Base-by-base conservation (phyloP, 2,113 vertebrate genomes). In the Accipiter cooperii region DNA sequence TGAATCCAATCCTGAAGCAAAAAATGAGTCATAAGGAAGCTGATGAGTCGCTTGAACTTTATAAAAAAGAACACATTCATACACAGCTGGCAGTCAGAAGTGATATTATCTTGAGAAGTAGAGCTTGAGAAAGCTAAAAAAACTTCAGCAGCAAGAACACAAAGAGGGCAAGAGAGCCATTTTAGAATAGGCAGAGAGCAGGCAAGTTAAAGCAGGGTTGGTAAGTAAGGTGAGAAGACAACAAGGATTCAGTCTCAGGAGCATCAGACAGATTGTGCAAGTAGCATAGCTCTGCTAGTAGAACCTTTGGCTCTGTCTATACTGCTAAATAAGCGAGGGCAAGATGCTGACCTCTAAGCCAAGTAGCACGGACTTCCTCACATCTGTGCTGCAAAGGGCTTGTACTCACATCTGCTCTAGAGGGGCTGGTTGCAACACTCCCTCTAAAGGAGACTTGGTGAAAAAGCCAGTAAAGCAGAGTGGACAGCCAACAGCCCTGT, bases 1-100 rank as follows among this genome's bases (percentile, higher is more conserved):
- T 96, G 90, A 97, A 95, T 97, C 81, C n/a, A 97, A 94, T 97
- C 89, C 91, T 93, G 91, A 95, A 97, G 96, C 84, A 95, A 94
- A 93, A 94, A 89, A 87, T 96, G 84, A 96, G 89, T 96, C 96
- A 97, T 94, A 96, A 94, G 96, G 89, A 96, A 97, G 89, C 84
- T 97, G 94, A 96, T 95, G 96, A 96, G 93, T 94, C 4, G 47
- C 89, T 94, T 97, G 97, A 95, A 95, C 94, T 96, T 94, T 83
- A 70, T 74, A 86, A 95, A 83, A 94, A 90, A 84, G 71, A 89
- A 60, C 55, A 88, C 80, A 93, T 90, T 96, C 83, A 96, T 88
- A 73, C 87, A 94, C 84, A 96, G 89, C 93, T 96, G 93, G 94
- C 91, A 96, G 93, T 94, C 87, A 97, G 78, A 91, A 93, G 75